Conservation (phyloP, 2,797 vertebrate species). For the Perdix hodgsoniae region DNA sequence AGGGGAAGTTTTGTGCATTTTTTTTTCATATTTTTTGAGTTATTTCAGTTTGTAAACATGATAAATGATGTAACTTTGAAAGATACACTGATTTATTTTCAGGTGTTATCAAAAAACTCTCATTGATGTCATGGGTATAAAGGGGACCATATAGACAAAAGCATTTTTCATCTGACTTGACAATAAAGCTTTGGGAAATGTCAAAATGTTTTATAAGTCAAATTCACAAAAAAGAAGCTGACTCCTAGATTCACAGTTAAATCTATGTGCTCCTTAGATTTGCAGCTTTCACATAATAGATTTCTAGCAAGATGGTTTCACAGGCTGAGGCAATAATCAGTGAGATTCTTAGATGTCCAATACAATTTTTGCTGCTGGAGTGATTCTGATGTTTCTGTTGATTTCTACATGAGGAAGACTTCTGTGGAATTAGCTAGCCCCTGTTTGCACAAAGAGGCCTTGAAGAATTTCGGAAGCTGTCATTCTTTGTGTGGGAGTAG, state of each 20-base stretch:
- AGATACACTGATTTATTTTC: slow-evolving; percentile 37
- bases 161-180: slow-evolving; percentile 40
- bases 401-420: not conserved
- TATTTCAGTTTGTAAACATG: slow-evolving; percentile 18
- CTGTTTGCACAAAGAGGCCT: not conserved
- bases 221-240: not conserved
- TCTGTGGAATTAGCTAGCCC: not conserved
- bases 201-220: slow-evolving; percentile 31
- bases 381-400: not conserved
- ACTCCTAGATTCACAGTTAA: not conserved
- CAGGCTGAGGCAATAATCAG: not conserved
- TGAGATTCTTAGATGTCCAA: not conserved
- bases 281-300: not conserved
- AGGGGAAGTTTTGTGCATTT: not conserved
- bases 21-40: not conserved
- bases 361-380: not conserved
- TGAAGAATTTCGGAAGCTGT: not conserved
- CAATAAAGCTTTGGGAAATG: slow-evolving; percentile 41
- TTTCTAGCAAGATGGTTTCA: slow-evolving; percentile 4
- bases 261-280: not conserved
- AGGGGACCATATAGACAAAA: slow-evolving; percentile 34
- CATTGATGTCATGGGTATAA: slow-evolving; percentile 18
- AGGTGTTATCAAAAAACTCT: slow-evolving; percentile 21
- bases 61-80: not conserved
- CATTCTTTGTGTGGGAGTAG: not conserved